phyloP scores from a whole-genome alignment of 2,888 invertebrate species.

The Troilus luridus region DNA sequence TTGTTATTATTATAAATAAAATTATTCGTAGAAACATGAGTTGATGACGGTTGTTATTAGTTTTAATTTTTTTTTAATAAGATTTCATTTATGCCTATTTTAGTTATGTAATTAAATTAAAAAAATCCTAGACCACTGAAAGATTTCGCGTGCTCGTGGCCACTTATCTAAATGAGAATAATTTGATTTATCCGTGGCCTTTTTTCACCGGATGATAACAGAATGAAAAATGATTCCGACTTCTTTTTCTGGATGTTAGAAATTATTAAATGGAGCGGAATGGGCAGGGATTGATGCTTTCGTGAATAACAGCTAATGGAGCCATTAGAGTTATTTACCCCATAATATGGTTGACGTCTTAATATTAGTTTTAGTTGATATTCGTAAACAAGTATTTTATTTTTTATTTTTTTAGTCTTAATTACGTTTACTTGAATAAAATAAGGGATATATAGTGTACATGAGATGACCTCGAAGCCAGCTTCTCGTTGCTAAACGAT shows the following conservation, averaged over 20 bases:
- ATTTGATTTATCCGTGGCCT: constrained; percentile 13
- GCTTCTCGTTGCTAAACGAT: neutral
- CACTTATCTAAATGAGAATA: neutral
- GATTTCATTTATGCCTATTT: neutral
- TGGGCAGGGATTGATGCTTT: constrained; percentile 3
- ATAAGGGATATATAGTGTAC: neutral
- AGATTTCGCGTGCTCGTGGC: neutral
- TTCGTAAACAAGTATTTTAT: neutral
- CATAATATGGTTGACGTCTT: neutral
- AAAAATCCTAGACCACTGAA: neutral
- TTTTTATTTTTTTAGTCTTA: neutral
- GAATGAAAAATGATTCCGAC: constrained; percentile 20
- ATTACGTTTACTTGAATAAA: too few species aligned
- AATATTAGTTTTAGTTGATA: neutral
- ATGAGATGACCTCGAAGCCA: neutral
- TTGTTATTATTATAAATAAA: neutral
- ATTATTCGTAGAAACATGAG: neutral
- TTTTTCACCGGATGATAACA: neutral
- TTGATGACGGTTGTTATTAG: neutral
- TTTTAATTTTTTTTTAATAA: neutral
- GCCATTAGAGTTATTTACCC: neutral
- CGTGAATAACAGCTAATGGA: neutral
- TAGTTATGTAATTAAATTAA: neutral
- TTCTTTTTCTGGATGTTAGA: constrained; percentile 8
- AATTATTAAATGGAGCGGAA: neutral